A percentile compares a stretch with the other conserved stretches of the same genome.
Conservation (phyloP, 2,888 invertebrate species). For the Hypsopygia costalis region DNA sequence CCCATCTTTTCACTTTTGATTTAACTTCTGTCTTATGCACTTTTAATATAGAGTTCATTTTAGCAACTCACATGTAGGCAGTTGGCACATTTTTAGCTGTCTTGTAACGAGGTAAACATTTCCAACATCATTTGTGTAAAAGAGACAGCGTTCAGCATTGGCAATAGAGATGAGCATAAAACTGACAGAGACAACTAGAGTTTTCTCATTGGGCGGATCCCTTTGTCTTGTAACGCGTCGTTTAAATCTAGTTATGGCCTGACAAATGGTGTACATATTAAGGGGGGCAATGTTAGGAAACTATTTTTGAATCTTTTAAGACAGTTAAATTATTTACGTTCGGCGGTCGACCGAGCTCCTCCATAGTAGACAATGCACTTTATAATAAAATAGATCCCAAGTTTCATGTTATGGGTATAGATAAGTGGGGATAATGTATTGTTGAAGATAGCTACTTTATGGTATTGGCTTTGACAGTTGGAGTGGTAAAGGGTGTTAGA, state of each 20-base stretch:
- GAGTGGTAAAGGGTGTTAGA: constrained; percentile 73
- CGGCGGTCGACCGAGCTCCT: constrained; percentile 66
- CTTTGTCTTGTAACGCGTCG: constrained; percentile 61
- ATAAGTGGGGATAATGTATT: constrained; percentile 75
- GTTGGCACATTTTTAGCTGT: constrained; percentile 51
- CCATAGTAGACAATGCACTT: constrained; percentile 75
- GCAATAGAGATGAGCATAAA: constrained; percentile 12
- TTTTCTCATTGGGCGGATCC: constrained; percentile 56
- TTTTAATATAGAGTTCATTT: constrained; percentile 19
- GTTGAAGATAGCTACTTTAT: constrained; percentile 73
- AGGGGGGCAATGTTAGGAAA: constrained; percentile 79
- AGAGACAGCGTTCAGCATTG: constrained; percentile 36
- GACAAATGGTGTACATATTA: constrained; percentile 81
- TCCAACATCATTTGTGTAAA: constrained; percentile 46
- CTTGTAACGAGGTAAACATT: constrained; percentile 58
- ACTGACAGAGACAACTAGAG: constrained; percentile 39
- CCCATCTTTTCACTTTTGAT: constrained; percentile 34
- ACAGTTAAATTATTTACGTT: constrained; percentile 80
- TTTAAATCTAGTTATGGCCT: constrained; percentile 80
- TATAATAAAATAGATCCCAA: constrained; percentile 77
- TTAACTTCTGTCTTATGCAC: constrained; percentile 20
- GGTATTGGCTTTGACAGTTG: constrained; percentile 64
- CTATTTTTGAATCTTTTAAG: constrained; percentile 82
- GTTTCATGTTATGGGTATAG: constrained; percentile 72
- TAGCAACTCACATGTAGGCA: constrained; percentile 20